Percentiles rank a stretch among this genome's conserved stretches.
phyloP scores from a whole-genome alignment of 2,797 vertebrate species.

The Takifugu ocellatus region DNA sequence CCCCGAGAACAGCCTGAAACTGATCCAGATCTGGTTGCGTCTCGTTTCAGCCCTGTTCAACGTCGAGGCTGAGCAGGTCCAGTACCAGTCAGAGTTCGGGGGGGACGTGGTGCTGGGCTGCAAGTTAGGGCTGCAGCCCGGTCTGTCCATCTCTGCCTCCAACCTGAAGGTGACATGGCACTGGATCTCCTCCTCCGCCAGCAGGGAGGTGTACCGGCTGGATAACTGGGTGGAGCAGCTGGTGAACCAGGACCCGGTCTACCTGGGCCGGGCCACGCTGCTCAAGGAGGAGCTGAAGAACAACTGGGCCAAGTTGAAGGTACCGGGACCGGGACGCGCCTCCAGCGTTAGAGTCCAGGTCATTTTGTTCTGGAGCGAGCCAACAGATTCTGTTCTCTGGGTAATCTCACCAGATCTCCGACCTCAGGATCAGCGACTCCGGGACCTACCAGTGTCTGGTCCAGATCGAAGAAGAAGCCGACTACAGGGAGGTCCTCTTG shows the following conservation, averaged over 20 bases:
- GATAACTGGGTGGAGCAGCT: constrained; percentile 53
- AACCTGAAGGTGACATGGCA: constrained; percentile 78
- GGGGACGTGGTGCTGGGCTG: constrained; percentile 83
- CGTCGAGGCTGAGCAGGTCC: constrained; percentile 68
- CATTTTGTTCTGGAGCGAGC: background rate
- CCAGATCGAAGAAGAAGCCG: constrained; percentile 67
- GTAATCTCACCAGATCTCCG: constrained; percentile 62
- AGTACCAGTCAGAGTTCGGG: constrained; percentile 71
- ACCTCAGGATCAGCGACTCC: constrained; percentile 78
- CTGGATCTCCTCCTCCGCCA: fast-evolving
- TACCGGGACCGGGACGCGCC: constrained; percentile 30
- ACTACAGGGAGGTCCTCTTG: constrained; percentile 82
- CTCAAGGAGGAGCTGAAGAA: constrained; percentile 71
- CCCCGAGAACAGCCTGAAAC: background rate
- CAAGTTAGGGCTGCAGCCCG: constrained; percentile 70
- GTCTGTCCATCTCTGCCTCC: constrained; percentile 14
- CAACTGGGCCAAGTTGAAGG: constrained; percentile 78
- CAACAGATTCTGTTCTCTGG: background rate
- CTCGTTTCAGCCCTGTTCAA: background rate
- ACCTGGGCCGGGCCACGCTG: constrained; percentile 69
- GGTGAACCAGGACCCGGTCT: constrained; percentile 55
- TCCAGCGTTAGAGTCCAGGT: background rate
- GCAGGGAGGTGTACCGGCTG: constrained; percentile 68
- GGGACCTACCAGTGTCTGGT: constrained; percentile 83
- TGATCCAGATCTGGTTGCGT: background rate